Base-by-base conservation (phyloP, 2,113 vertebrate species). In the Thoracochromis brauschi region DNA sequence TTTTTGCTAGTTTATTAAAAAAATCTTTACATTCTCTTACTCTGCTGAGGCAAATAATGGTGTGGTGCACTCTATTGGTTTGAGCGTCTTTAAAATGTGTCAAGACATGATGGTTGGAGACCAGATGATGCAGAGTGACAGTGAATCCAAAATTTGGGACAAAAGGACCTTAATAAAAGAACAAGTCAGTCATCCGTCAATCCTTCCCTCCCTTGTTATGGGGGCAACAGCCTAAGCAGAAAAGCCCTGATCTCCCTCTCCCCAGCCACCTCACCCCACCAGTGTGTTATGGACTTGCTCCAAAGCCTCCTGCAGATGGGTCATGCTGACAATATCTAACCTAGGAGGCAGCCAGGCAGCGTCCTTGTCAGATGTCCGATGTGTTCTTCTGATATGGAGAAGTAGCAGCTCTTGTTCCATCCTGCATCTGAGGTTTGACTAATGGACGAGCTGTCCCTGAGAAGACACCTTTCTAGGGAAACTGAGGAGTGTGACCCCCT, bases 21-120 rank as follows among this genome's bases (percentile, higher is more conserved):
- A 33, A 6, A 6, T 68, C n/a, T 68, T 68, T 38, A 68, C 17
- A 42, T 26, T 26, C 21, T 73, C 8, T 10, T 26, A 26, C 8
- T 73, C 42, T 73, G 24, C 8, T 45, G 21, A 45, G 40, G 21
- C 3, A 42, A 6, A 26, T 24, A n/a, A 71, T 42, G 38, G 63
- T 12, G 16, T 40, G 35, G 63, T 68, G 35, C 63, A 40, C 38
- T n/a, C 35, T 14, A 2, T 3, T 68, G 63, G 63, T 1, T 3
- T 40, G 0, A 68, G 0, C 63, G 2, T 40, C 35, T 40, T 68
- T 68, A 40, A 14, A 40, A 40, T 9, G 35, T 9, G 7, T 9
- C 63, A 68, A 0, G 19, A 60, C 33, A 21, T 14, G 35, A 21
- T 40, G 35, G 63, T 40, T 14, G 11, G 11, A 68, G 35, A 21